Base-by-base conservation (phyloP, 2,797 vertebrate species). In the Anguilla pacifica region DNA sequence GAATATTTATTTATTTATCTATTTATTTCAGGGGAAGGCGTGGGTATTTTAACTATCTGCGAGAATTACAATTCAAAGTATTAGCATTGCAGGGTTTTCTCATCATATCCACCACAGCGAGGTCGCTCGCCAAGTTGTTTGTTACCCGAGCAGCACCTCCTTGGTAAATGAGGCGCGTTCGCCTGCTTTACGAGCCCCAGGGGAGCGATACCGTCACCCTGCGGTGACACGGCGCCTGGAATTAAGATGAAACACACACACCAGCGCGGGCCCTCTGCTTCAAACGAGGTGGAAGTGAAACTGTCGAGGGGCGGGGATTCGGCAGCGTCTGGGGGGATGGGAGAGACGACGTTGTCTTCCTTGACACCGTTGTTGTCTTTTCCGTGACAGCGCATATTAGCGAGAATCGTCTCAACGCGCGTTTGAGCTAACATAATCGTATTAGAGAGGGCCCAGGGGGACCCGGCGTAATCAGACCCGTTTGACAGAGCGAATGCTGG, bases 321-420 rank as follows among this genome's bases (percentile, higher is more conserved):
- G 28, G 46, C 22, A 25, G 57, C 59, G 61, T 53, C 85, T 57
- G 79, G 7, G n/a, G 35, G 86, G 74, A 15, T 51, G 88, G 85
- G 72, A 19, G 43, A 7, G 77, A 70, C 86, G 6, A 72, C 64
- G 35, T 13, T 51, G 64, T 74, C 91, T 81, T 61, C 55, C 77
- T 55, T 87, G 86, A 83, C 85, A 90, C 85, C 64, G 46, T 89
- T 89, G 90, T 87, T 90, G 88, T 91, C 88, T 90, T 90, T 92
- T 91, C 86, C 72, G 1, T 90, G 89, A 90, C 88, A 85, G 89
- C 81, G 88, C 77, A 93, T 93, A 94, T 94, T 93, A 91, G 85
- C 91, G 82, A 43, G 77, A 82, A 89, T 89, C 49, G 43, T 93
- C 89, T 88, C 59, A 84, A 85, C 77, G 84, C 46, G 49, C 28